Conservation (phyloP, 2,797 vertebrate genomes). For the Helarctos malayanus region DNA sequence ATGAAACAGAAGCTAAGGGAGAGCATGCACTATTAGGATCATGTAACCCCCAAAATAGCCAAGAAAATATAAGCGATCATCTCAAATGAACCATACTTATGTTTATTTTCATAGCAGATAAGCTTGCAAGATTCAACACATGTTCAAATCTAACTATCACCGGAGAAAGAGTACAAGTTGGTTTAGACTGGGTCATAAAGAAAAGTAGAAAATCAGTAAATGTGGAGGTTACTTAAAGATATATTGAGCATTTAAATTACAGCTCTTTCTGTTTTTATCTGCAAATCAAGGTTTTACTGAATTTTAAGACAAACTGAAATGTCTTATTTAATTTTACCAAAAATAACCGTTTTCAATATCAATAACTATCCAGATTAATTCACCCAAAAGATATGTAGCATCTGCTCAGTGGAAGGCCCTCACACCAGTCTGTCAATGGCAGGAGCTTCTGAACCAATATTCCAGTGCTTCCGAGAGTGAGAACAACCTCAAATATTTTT, state of each 20-base stretch:
- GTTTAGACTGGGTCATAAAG: not conserved
- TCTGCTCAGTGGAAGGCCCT: not conserved
- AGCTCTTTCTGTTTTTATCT: not conserved
- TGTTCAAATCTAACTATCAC: not conserved
- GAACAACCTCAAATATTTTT: not conserved
- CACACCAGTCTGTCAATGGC: not conserved
- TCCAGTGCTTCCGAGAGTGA: not conserved
- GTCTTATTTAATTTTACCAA: not conserved
- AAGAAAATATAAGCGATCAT: constrained; percentile 41
- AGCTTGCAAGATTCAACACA: not conserved
- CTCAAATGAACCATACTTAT: not conserved
- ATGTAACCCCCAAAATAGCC: not conserved
- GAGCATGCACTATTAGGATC: not conserved
- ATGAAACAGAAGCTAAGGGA: constrained; percentile 60
- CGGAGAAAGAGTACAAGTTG: not conserved
- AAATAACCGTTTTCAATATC: not conserved
- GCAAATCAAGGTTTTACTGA: not conserved
- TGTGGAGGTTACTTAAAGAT: not conserved
- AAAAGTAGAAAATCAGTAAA: not conserved
- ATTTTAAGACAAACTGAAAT: not conserved
- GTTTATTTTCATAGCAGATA: constrained; percentile 59
- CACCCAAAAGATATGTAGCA: not conserved
- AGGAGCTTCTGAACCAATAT: not conserved
- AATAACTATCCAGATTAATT: not conserved
- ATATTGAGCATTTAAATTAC: not conserved